These are phyloP conservation scores for Crypturellus tataupa DNA, from an alignment of 2,797 vertebrate species.

Conservation along the genomic window DNA sequence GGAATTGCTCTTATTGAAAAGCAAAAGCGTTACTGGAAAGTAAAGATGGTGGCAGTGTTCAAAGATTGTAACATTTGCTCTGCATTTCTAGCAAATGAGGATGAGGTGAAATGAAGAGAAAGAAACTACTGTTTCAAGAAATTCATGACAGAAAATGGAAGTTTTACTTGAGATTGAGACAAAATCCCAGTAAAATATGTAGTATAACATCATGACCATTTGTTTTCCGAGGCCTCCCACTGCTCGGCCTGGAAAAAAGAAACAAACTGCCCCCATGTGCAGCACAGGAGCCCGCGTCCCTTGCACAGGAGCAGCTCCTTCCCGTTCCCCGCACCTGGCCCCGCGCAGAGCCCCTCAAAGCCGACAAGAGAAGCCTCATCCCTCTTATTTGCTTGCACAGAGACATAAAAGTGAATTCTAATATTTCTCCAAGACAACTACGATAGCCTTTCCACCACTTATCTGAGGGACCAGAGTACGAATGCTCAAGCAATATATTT, in stretches of 20 bases:
- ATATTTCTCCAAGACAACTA: not conserved
- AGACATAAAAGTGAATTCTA: constrained; percentile 37
- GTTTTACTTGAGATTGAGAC: not conserved
- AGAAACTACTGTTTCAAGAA: not conserved
- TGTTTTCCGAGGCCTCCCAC: constrained; percentile 15
- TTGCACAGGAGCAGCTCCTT: not conserved
- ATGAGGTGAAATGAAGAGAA: not conserved
- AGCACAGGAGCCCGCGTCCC: not conserved
- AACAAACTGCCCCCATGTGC: not conserved
- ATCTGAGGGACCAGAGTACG: constrained; percentile 8
- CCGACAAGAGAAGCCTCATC: not conserved
- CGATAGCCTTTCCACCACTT: constrained; percentile 37
- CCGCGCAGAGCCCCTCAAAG: not conserved
- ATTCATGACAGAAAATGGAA: not conserved
- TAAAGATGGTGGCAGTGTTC: not conserved
- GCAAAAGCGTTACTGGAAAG: not conserved
- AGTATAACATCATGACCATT: not conserved
- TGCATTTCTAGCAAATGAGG: not conserved
- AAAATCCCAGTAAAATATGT: not conserved
- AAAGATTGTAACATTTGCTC: not conserved
- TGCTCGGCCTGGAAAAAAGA: constrained; percentile 11
- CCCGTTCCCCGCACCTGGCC: not conserved
- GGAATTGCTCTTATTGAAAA: not conserved
- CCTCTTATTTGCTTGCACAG: not conserved
- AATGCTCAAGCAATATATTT: constrained; percentile 45